Percentiles rank a stretch among this genome's conserved stretches.
These are phyloP conservation scores for Pteria penguin DNA, from an alignment of 2,888 invertebrate species.

Conservation along the genomic window DNA sequence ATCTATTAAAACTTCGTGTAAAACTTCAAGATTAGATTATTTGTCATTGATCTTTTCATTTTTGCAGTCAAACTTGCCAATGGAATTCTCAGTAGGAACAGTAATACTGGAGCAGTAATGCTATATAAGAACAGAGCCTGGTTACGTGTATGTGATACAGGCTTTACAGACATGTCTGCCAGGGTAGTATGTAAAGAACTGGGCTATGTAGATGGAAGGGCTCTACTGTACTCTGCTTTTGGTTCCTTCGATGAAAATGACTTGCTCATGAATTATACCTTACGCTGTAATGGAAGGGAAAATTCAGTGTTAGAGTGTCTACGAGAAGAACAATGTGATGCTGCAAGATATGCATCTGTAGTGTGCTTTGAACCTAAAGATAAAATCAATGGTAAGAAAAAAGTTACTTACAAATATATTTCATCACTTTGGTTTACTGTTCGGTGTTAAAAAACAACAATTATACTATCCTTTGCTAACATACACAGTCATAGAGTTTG, in stretches of 20 bases:
- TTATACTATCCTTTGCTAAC: no score
- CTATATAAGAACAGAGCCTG: slow-evolving; percentile 60
- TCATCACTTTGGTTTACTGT: no score
- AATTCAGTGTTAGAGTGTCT: slow-evolving; percentile 62
- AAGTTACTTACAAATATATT: no score
- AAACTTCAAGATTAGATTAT: no score
- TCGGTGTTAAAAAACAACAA: no score
- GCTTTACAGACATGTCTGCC: slow-evolving; percentile 70
- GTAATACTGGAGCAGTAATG: slow-evolving; percentile 66
- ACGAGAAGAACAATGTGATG: slow-evolving; percentile 50
- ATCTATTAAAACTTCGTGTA: no score
- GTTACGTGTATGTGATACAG: slow-evolving; percentile 68
- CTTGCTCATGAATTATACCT: slow-evolving; percentile 68
- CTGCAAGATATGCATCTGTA: slow-evolving; percentile 67
- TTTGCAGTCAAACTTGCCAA: slow-evolving; percentile 65
- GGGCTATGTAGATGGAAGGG: slow-evolving; percentile 66
- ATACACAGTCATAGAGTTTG: no score
- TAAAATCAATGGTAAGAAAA: slow-evolving; percentile 46
- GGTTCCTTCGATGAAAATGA: slow-evolving; percentile 36
- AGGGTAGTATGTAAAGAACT: slow-evolving; percentile 66
- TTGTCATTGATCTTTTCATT: not conserved
- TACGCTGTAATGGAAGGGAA: slow-evolving; percentile 80
- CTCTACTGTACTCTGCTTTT: slow-evolving; percentile 72
- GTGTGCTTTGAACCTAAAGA: slow-evolving; percentile 56
- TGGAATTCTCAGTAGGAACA: slow-evolving; percentile 47